phyloP scores from a whole-genome alignment of 2,888 invertebrate species.

The Abrostola triplasia region DNA sequence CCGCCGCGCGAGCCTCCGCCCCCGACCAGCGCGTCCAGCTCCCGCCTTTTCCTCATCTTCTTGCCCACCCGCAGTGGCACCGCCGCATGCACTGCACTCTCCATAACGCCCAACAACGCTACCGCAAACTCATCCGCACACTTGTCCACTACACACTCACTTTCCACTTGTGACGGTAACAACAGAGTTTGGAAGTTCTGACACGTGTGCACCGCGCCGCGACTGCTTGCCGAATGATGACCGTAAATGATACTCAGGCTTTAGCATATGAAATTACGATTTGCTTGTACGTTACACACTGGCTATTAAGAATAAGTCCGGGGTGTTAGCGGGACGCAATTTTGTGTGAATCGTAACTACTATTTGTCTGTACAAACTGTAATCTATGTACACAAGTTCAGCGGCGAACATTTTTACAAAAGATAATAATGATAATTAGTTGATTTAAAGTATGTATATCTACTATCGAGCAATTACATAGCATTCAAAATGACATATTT shows the following conservation, averaged over 20 bases:
- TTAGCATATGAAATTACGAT: constrained; percentile 58
- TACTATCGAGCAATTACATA: too few relatives aligned
- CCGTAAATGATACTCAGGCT: constrained; percentile 38
- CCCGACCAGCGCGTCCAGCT: constrained; percentile 91
- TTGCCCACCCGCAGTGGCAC: constrained; percentile 91
- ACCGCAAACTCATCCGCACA: constrained; percentile 80
- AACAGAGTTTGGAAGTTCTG: constrained; percentile 42
- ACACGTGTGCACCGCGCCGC: constrained; percentile 68
- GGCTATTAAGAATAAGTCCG: constrained; percentile 52
- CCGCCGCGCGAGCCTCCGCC: constrained; percentile 84
- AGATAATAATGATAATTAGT: not conserved
- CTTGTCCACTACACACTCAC: constrained; percentile 55
- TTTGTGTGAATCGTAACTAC: constrained; percentile 35
- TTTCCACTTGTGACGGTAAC: constrained; percentile 56
- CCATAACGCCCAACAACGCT: constrained; percentile 77
- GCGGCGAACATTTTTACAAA: not conserved
- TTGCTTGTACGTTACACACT: constrained; percentile 42
- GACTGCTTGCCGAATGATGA: constrained; percentile 70
- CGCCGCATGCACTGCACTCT: constrained; percentile 89
- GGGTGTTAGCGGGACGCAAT: constrained; percentile 40
- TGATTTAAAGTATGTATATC: too few relatives aligned
- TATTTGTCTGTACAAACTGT: constrained; percentile 52
- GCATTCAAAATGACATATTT: too few relatives aligned
- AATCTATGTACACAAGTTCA: too few relatives aligned
- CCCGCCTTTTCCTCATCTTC: constrained; percentile 93